phyloP scores from a whole-genome alignment of 2,797 vertebrate genomes.

The Chromobotia macracanthus region DNA sequence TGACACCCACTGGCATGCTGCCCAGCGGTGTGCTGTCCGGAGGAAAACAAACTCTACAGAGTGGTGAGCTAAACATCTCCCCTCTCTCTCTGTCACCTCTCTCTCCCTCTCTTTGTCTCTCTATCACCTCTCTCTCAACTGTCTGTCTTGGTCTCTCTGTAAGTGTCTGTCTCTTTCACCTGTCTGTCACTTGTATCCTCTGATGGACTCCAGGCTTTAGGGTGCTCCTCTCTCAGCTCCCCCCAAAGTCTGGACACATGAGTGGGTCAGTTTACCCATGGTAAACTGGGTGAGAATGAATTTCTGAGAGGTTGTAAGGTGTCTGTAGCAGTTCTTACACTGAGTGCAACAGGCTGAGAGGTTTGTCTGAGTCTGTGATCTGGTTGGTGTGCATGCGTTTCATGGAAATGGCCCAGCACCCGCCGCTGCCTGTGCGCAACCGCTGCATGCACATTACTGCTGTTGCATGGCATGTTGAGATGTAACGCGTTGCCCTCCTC shows the following conservation, averaged over 20 bases:
- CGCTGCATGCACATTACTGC: constrained; percentile 70
- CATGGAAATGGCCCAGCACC: constrained; percentile 57
- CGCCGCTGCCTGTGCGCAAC: constrained; percentile 60
- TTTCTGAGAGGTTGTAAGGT: constrained; percentile 33
- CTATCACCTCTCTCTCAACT: constrained; percentile 48
- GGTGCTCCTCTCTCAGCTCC: constrained; percentile 51
- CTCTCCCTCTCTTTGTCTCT: constrained; percentile 29
- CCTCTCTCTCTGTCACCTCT: constrained; percentile 40
- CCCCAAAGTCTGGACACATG: constrained; percentile 60
- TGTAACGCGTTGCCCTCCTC: constrained; percentile 80
- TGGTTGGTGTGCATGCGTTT: constrained; percentile 65
- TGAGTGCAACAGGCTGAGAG: constrained; percentile 44
- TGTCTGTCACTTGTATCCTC: constrained; percentile 58
- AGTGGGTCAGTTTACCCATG: constrained; percentile 54
- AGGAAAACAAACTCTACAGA: constrained; percentile 84
- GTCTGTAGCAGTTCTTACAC: constrained; percentile 11
- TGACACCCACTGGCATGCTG: constrained; percentile 85
- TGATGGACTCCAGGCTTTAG: constrained; percentile 59
- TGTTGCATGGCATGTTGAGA: constrained; percentile 81
- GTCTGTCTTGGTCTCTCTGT: constrained; percentile 36
- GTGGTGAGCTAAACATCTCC: constrained; percentile 76
- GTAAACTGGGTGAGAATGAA: constrained; percentile 58
- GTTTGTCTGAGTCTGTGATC: constrained; percentile 60
- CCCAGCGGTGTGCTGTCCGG: constrained; percentile 84
- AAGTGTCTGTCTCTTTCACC: constrained; percentile 48